Evolutionary conservation across 2,113 vertebrate genomes (phyloP).

Genomic region (Platichthys stellatus): DNA sequence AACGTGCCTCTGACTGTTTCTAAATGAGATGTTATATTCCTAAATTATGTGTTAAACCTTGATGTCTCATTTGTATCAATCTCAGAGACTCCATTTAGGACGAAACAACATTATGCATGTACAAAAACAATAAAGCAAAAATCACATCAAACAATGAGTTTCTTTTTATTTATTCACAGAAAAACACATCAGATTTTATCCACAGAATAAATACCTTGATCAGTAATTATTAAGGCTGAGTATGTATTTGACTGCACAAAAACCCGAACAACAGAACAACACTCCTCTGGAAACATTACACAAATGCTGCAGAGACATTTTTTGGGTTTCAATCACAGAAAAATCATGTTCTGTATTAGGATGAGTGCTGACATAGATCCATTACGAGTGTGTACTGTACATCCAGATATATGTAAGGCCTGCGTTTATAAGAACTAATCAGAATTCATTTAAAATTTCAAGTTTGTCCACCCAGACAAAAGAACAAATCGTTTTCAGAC

Average conservation of each 20-base stretch:
- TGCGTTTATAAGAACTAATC: too few relatives aligned
- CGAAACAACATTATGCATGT: slow-evolving; percentile 27
- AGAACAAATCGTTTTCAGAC: too few relatives aligned
- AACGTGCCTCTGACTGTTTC: slow-evolving; percentile 49
- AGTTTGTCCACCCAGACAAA: too few relatives aligned
- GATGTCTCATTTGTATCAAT: slow-evolving; percentile 30
- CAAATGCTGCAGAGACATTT: too few relatives aligned
- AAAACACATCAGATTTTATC: neutral
- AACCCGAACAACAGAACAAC: neutral
- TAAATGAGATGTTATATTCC: slow-evolving; percentile 61
- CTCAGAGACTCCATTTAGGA: slow-evolving; percentile 29
- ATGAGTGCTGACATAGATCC: neutral
- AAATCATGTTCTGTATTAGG: neutral
- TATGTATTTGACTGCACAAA: neutral
- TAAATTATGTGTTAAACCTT: slow-evolving; percentile 33
- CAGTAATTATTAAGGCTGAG: neutral
- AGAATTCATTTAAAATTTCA: too few relatives aligned
- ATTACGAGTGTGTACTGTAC: too few relatives aligned
- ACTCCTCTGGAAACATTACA: too few relatives aligned
- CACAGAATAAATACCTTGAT: neutral
- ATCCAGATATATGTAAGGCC: too few relatives aligned
- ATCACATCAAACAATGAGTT: slow-evolving; percentile 22
- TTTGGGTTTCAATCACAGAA: neutral
- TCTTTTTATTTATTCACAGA: slow-evolving; percentile 34
- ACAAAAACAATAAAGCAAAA: slow-evolving; percentile 58